These are phyloP conservation scores for Trichonephila inaurata DNA, from an alignment of 1,140 invertebrate genomes.

Conservation along the genomic window DNA sequence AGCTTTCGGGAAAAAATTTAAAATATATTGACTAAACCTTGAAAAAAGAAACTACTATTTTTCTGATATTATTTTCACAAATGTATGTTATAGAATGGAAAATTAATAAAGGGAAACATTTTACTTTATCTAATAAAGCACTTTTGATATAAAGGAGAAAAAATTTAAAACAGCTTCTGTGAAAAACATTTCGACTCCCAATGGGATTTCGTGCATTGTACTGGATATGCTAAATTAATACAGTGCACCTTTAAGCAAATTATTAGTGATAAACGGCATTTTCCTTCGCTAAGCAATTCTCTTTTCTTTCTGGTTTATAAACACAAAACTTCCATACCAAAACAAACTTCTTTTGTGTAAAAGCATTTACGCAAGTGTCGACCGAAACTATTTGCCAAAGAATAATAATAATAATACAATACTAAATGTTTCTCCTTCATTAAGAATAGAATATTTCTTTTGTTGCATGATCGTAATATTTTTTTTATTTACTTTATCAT, in stretches of 20 bases:
- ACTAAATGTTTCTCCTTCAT: slow-evolving; percentile 38
- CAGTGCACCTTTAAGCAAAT: background rate
- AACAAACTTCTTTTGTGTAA: slow-evolving; percentile 36
- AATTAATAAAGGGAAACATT: too few species aligned
- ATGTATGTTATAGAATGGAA: too few species aligned
- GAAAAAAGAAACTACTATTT: too few species aligned
- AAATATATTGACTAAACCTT: too few species aligned
- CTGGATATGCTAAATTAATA: too few species aligned
- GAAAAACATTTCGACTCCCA: too few species aligned
- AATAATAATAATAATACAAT: slow-evolving; percentile 51
- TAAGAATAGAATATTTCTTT: slow-evolving; percentile 33
- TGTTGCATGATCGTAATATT: slow-evolving; percentile 18
- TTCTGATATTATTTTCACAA: too few species aligned
- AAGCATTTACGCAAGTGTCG: background rate
- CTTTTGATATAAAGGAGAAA: too few species aligned
- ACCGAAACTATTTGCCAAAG: slow-evolving; percentile 40
- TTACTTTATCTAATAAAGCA: too few species aligned
- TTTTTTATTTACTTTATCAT: background rate
- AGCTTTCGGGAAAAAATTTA: too few species aligned
- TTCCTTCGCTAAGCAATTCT: background rate
- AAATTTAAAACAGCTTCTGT: too few species aligned
- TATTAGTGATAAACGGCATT: slow-evolving; percentile 9
- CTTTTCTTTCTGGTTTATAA: background rate
- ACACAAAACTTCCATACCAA: slow-evolving; percentile 3
- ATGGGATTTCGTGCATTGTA: too few species aligned